Evolutionary conservation across 2,888 invertebrate species (phyloP).

Genomic region (Andrena bicolor): DNA sequence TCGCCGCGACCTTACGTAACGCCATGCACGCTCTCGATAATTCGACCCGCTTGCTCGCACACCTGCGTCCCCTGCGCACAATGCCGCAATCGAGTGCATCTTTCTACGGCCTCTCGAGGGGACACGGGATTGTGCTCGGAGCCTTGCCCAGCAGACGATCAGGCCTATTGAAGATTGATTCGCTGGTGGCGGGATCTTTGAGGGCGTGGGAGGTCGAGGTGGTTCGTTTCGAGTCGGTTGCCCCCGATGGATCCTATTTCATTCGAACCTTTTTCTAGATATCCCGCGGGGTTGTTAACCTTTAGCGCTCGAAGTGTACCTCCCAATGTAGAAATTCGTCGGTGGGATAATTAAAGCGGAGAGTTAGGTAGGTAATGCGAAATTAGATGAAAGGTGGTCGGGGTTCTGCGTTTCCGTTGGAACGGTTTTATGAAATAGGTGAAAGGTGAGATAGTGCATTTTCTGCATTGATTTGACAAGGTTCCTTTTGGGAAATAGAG

Average conservation of each 20-base stretch:
- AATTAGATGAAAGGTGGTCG: no score
- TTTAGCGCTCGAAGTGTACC: background rate
- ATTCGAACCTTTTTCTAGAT: background rate
- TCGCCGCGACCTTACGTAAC: slow-evolving; percentile 66
- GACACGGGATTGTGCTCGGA: background rate
- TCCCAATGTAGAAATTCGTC: no score
- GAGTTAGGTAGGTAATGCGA: no score
- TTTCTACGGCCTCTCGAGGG: background rate
- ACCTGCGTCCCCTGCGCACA: slow-evolving; percentile 51
- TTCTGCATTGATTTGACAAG: no score
- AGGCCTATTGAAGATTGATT: slow-evolving; percentile 1
- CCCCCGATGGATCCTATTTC: background rate
- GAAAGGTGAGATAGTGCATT: no score
- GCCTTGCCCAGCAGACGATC: background rate
- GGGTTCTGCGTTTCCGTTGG: no score
- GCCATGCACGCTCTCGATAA: slow-evolving; percentile 56
- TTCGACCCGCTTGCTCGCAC: slow-evolving; percentile 43
- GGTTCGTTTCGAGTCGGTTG: background rate
- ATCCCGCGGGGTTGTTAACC: background rate
- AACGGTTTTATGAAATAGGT: no score
- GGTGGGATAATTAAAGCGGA: no score
- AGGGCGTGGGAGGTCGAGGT: background rate
- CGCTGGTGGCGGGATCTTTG: background rate
- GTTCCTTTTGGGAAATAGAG: no score
- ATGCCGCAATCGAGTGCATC: slow-evolving; percentile 38